Conservation (phyloP, 2,888 invertebrate genomes). For the Papilio demoleus region DNA sequence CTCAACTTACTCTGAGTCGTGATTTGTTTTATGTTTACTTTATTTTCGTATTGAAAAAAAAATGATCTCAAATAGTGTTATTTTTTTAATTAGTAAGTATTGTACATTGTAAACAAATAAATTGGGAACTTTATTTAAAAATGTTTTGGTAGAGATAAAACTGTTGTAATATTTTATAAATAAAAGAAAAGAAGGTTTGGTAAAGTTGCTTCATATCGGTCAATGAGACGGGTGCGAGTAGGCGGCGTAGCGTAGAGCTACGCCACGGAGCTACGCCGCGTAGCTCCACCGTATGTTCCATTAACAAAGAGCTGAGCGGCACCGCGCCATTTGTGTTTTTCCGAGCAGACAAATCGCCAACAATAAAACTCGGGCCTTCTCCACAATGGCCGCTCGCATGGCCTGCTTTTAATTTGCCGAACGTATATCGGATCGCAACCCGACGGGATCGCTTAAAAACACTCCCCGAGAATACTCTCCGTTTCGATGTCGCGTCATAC, state of each 20-base stretch:
- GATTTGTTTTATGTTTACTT: too few relatives aligned
- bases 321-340: slow-evolving; percentile 76
- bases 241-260: slow-evolving; percentile 39
- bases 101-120: too few relatives aligned
- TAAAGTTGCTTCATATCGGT: slow-evolving; percentile 42
- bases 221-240: slow-evolving; percentile 47
- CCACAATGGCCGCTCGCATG: slow-evolving; percentile 77
- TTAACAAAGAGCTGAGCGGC: slow-evolving; percentile 76
- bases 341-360: slow-evolving; percentile 80
- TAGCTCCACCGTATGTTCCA: slow-evolving; percentile 64
- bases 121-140: too few relatives aligned
- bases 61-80: too few relatives aligned
- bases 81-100: too few relatives aligned
- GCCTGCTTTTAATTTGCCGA: slow-evolving; percentile 81
- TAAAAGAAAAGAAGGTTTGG: not conserved
- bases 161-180: not conserved
- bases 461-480: slow-evolving; percentile 69
- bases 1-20: too few relatives aligned
- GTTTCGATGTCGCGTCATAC: slow-evolving; percentile 53
- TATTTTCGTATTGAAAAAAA: too few relatives aligned
- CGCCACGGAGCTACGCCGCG: slow-evolving; percentile 50
- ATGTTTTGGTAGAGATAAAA: too few relatives aligned
- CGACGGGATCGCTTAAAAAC: slow-evolving; percentile 72
- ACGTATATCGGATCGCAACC: slow-evolving; percentile 70
- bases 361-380: slow-evolving; percentile 74